A percentile compares a stretch with the other conserved stretches of the same genome.
Evolutionary conservation across 2,888 invertebrate species (phyloP).

Genomic region (Ophion costatus): DNA sequence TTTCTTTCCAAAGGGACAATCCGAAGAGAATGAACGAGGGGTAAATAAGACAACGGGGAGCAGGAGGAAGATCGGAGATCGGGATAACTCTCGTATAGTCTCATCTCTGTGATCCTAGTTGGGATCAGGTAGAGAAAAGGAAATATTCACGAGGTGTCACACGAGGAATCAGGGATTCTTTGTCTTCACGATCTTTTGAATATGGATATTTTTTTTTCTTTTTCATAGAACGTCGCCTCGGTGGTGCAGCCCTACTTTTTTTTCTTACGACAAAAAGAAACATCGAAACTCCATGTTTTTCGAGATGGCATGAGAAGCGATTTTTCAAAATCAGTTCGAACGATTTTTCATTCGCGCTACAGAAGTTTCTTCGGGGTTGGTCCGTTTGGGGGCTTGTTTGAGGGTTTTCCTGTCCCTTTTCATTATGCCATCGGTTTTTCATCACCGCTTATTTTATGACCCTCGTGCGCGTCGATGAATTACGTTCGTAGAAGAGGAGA

Average conservation of each 20-base stretch:
- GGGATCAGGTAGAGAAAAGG: conserved; percentile 53
- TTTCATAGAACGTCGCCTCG: conserved; percentile 6
- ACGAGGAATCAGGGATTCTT: conserved; percentile 47
- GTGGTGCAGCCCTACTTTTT: background rate
- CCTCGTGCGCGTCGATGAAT: conserved; percentile 10
- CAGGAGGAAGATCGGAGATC: conserved; percentile 55
- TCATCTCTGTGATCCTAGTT: conserved; percentile 19
- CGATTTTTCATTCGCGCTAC: background rate
- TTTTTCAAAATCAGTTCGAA: conserved; percentile 15
- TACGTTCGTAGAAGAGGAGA: conserved; percentile 24
- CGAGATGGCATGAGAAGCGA: conserved; percentile 43
- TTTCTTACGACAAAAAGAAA: conserved; percentile 15
- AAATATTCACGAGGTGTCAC: conserved; percentile 68
- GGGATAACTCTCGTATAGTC: conserved; percentile 50
- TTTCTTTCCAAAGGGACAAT: conserved; percentile 48
- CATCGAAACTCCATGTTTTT: conserved; percentile 37
- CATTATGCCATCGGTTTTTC: conserved; percentile 30
- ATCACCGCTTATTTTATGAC: conserved; percentile 22
- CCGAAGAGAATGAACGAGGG: conserved; percentile 63
- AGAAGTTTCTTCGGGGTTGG: conserved; percentile 1
- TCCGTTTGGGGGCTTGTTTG: conserved; percentile 40
- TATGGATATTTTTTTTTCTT: conserved; percentile 44
- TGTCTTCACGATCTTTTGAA: conserved; percentile 59
- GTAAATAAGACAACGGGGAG: conserved; percentile 74
- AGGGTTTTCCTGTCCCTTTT: conserved; percentile 16